phyloP scores from a whole-genome alignment of 2,113 vertebrate species.

The Archilochus colubris region DNA sequence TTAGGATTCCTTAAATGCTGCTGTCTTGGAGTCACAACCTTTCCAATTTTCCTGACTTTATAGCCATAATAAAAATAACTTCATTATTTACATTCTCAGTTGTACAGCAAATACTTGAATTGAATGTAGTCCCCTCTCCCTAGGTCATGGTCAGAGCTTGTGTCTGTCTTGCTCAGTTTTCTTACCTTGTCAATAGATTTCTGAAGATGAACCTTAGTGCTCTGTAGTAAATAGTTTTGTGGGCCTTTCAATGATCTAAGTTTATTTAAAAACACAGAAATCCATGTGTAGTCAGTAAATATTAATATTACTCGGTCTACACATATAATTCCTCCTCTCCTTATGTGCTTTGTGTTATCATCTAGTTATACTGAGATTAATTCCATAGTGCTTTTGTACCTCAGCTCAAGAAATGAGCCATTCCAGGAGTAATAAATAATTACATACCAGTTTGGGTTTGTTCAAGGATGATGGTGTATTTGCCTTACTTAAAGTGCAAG shows the following conservation, averaged over 20 bases:
- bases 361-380: background rate
- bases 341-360: background rate
- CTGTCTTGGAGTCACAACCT: background rate
- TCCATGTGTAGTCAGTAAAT: background rate
- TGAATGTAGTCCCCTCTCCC: fast-evolving
- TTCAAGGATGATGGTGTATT: too few relatives aligned
- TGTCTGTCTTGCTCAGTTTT: background rate
- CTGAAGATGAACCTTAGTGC: background rate
- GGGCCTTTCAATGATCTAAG: background rate
- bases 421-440: background rate
- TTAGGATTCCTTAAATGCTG: background rate
- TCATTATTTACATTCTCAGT: fast-evolving
- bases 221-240: background rate
- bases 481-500: too few relatives aligned
- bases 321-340: background rate
- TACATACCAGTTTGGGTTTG: too few relatives aligned
- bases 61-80: background rate
- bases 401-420: background rate
- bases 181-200: background rate
- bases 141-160: background rate
- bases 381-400: background rate
- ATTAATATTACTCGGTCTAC: background rate
- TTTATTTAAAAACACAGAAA: background rate
- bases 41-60: background rate
- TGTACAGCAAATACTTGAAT: background rate